Evolutionary conservation across 2,888 invertebrate genomes (phyloP), one percentile per base, ranked within the genome.

Genomic region (Ophion slaviceki): DNA sequence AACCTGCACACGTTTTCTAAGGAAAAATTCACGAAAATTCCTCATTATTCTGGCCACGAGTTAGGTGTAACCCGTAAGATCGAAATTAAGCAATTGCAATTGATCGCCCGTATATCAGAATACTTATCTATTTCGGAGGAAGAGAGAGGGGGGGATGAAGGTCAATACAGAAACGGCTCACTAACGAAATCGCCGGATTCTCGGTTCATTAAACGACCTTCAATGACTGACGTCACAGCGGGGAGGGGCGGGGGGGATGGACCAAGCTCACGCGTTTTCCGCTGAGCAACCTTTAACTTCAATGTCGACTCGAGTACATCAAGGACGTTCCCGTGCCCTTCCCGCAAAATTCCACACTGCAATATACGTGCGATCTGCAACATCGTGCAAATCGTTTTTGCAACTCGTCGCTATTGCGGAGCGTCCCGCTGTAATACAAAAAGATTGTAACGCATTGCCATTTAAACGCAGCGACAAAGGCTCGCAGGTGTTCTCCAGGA

Each of bases 131-230:
- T 32, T 2, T 32, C 32, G 47, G 24, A 24, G 24, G 36, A 6
- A 40, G 36, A 17, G 0, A 24, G 40, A 62, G n/a, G 32, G 3
- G 32, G 8, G 20, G 2, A 47, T 20, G 36, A 68, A 59, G 28
- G 66, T 32, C 11, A 81, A 71, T 77, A 74, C 32, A 57, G 47
- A 86, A 78, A 84, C 82, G 67, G 82, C 79, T 8, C 3, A 47
- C 11, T 47, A 86, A 80, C 36, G 64, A 66, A 85, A 82, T 77
- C 78, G 28, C 20, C 67, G 71, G 59, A 88, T 87, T 87, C 87
- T 82, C 87, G 89, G 92, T 91, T 91, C 91, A 91, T 92, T 90
- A 92, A 88, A 90, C 92, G 92, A 92, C 93, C 93, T 93, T 93
- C 92, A 88, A 89, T 90, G 88, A 90, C 89, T 92, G 91, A 91